Evolutionary conservation across 2,797 vertebrate genomes (phyloP), one percentile per base, ranked within the genome.

Genomic region (Hybognathus amarus): DNA sequence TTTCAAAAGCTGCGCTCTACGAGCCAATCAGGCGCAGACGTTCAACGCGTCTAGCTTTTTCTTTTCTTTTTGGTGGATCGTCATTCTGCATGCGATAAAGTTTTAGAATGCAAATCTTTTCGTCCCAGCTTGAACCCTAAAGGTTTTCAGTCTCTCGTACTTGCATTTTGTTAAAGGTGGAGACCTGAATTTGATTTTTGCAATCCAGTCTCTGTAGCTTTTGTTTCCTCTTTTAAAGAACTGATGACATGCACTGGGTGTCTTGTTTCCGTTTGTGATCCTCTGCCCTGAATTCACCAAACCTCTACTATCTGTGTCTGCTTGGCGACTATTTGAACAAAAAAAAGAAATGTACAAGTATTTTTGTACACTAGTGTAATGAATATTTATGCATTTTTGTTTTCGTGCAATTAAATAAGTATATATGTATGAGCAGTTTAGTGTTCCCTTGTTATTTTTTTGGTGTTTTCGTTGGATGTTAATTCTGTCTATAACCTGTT

Each of bases 301-400:
- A 87, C 85, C 83, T 82, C 79, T 17, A 68, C 66, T 85, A 61
- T 87, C 85, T 64, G 83, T 86, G 87, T 88, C 79, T 87, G 84
- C 87, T 88, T 79, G 78, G 82, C 88, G 85, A 85, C 87, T 90
- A 88, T 90, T 87, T 89, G 89, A 90, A 88, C 85, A 90, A 89
- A 86, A 88, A 69, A 81, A 15, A 47, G 40, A 77, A 75, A 71
- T 89, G 90, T 90, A 88, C 89, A 90, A 89, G 87, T 89, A 82
- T 90, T 87, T 89, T 88, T 89, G 89, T 90, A 89, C 89, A 85
- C 88, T 84, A 88, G 83, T 89, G 79, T 89, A 89, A 90, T 88
- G 81, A 75, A 86, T 89, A 90, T 90, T 89, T 90, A 89, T 89
- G 86, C 84, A 76, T 47, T 77, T 77, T 78, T 63, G 75, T 88